Conservation (phyloP, 2,888 invertebrate species). For the Adelphocoris suturalis region DNA sequence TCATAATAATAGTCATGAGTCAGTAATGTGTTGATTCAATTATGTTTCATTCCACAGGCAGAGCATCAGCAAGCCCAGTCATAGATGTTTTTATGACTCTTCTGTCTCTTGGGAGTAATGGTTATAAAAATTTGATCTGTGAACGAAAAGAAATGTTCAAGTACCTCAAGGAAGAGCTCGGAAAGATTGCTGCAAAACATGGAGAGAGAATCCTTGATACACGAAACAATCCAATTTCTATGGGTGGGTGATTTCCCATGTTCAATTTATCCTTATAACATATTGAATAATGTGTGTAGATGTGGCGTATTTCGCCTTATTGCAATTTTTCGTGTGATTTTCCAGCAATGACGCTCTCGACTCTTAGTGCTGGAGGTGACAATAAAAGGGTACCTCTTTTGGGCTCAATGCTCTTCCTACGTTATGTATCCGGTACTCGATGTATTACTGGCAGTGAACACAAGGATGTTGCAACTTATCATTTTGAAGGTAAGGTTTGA, state of each 20-base stretch:
- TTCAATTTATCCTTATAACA: not conserved
- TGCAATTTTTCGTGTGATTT: not conserved
- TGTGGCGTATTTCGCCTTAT: not conserved
- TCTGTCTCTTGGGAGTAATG: constrained; percentile 84
- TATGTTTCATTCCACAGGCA: constrained; percentile 79
- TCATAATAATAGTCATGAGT: no score
- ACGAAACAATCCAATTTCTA: constrained; percentile 85
- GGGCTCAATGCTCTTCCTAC: constrained; percentile 86
- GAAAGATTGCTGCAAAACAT: constrained; percentile 81
- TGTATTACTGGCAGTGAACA: constrained; percentile 81
- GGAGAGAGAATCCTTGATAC: constrained; percentile 83
- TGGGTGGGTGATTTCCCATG: constrained; percentile 79
- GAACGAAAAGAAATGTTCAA: constrained; percentile 83
- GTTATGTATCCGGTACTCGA: constrained; percentile 87
- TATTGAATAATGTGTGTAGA: not conserved
- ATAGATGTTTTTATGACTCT: constrained; percentile 89
- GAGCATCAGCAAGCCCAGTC: constrained; percentile 86
- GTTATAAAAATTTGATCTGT: constrained; percentile 82
- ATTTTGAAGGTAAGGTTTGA: constrained; percentile 81
- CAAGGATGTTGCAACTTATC: constrained; percentile 81
- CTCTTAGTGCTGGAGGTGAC: constrained; percentile 77
- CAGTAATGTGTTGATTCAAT: not conserved
- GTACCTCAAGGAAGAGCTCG: constrained; percentile 82
- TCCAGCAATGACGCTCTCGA: constrained; percentile 79
- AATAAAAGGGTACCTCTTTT: constrained; percentile 81